Percentiles rank a stretch among this genome's conserved stretches.
Evolutionary conservation across 2,888 invertebrate species (phyloP).

Genomic region (Dioctria rufipes): DNA sequence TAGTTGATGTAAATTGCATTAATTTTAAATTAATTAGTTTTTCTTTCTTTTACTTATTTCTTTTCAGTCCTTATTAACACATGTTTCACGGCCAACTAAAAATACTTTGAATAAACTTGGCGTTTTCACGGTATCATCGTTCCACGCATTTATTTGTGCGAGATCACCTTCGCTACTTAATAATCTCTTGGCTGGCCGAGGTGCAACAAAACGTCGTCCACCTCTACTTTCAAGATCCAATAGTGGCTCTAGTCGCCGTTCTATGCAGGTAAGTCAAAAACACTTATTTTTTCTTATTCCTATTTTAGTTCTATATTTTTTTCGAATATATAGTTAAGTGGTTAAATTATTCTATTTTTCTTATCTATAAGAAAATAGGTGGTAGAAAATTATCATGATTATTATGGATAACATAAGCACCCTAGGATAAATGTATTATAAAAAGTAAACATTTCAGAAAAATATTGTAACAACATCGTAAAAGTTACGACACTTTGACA

Average conservation of each 20-base stretch:
- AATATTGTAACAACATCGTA: no score
- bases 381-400: no score
- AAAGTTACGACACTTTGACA: no score
- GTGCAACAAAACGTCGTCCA: slow-evolving; percentile 91
- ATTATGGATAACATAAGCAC: no score
- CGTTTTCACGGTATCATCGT: slow-evolving; percentile 97
- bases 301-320: no score
- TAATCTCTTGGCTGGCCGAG: slow-evolving; percentile 91
- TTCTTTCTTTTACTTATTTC: slow-evolving; percentile 62
- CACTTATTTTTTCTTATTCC: not conserved
- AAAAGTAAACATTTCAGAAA: no score
- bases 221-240: slow-evolving; percentile 93
- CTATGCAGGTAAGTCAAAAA: slow-evolving; percentile 80
- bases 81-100: slow-evolving; percentile 96
- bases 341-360: no score
- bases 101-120: slow-evolving; percentile 94
- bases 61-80: slow-evolving; percentile 92
- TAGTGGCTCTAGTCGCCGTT: slow-evolving; percentile 88
- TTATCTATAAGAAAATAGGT: no score
- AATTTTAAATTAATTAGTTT: slow-evolving; percentile 56
- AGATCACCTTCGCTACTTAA: slow-evolving; percentile 93
- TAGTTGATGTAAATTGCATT: not conserved
- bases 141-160: slow-evolving; percentile 98
- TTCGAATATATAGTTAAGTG: no score
- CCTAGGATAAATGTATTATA: no score